Base-by-base conservation (phyloP, 2,888 invertebrate species). In the Ormyrus labotus region DNA sequence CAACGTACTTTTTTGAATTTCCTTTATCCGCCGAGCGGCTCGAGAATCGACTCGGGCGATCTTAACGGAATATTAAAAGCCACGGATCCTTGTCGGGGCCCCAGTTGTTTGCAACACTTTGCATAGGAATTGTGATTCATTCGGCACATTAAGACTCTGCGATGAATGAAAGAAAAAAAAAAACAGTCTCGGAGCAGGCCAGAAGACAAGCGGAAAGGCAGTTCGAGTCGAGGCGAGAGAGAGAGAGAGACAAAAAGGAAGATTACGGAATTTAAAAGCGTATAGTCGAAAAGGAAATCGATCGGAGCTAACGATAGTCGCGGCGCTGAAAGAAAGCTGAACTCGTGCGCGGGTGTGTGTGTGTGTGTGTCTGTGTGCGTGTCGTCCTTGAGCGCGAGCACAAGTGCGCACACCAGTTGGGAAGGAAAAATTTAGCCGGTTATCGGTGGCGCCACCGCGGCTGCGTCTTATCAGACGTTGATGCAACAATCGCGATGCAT, bases 401-500 rank as follows among this genome's bases (percentile, higher is more conserved):
- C 67, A 55, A 55, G 64, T 13, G 73, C 63, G 65, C n/a, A 45
- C 11, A 0, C 34, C 34, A 4, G 34, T 34, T 4, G 34, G 34
- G 34, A 34, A 34, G 61, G 65, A 61, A 64, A 73, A 73, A 64
- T 64, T 64, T 57, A 8, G 47, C 48, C 51, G 45, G 68, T 68
- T 75, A 75, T 75, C 75, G 50, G 60, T 13, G 61, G 9, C 50
- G 53, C 9, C 34, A 19, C 11, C 70, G 70, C 34, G 50, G 73
- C 60, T 10, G 50, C 53, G 68, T 60, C 68, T 68, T 61, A 68
- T 74, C 77, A 13, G 51, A 34, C 51, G 78, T 78, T 78, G 78
- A 78, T 78, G 78, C 78, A 78, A 78, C 51, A 78, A 61, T 53
- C 48, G 50, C 71, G 65, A 71, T 71, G 65, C 71, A 47, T 78